A percentile compares a stretch with the other conserved stretches of the same genome.
Evolutionary conservation across 2,797 vertebrate genomes (phyloP).

Genomic region (Hemibagrus guttatus): DNA sequence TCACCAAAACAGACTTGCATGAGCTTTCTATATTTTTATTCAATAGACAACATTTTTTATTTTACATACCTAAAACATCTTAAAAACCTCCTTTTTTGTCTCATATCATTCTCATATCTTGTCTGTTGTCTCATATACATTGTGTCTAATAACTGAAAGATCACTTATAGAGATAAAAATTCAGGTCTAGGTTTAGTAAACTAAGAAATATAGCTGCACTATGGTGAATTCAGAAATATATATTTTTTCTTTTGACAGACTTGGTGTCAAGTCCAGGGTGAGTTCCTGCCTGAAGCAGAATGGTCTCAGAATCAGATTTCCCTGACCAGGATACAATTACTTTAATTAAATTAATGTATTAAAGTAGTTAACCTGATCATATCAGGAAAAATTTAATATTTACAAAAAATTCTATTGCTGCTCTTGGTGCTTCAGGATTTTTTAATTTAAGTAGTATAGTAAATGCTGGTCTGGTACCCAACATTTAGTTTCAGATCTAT

Average conservation of each 20-base stretch:
- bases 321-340: neutral
- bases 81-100: too few species aligned
- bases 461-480: neutral
- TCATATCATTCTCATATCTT: neutral
- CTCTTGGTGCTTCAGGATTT: neutral
- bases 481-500: neutral
- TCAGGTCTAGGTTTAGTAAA: too few species aligned
- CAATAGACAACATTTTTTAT: neutral
- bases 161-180: too few species aligned
- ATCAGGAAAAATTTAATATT: neutral
- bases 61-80: neutral
- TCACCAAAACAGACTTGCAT: neutral
- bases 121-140: neutral
- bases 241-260: too few species aligned
- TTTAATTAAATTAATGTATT: neutral
- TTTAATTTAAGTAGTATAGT: too few species aligned
- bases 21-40: neutral
- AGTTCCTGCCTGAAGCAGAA: neutral
- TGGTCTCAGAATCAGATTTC: neutral
- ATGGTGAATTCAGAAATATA: neutral
- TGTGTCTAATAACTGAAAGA: neutral
- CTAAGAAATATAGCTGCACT: neutral
- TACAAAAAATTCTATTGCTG: neutral
- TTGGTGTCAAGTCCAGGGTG: neutral
- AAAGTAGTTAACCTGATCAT: neutral